Evolutionary conservation across 1,140 invertebrate species (phyloP).

Genomic region (Homarus americanus): DNA sequence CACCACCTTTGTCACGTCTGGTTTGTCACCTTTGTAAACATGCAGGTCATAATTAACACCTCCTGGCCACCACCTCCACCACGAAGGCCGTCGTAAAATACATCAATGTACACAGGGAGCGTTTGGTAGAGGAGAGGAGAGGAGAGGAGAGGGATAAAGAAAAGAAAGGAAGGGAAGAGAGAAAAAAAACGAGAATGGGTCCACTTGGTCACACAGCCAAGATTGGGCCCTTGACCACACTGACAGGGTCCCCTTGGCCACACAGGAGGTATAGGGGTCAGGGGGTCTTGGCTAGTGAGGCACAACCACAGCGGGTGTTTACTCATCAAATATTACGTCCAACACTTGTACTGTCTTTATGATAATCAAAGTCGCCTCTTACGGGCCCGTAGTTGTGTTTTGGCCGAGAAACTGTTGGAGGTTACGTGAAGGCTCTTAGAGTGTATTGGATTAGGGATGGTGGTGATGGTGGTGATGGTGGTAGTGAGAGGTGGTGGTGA

Average conservation of each 20-base stretch:
- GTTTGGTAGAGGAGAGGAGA: background rate
- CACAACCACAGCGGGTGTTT: constrained; percentile 42
- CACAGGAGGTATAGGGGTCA: background rate
- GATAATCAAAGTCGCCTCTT: constrained; percentile 56
- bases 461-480: background rate
- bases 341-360: constrained; percentile 62
- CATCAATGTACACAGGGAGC: background rate
- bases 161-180: background rate
- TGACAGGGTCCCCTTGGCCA: background rate
- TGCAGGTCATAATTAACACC: background rate
- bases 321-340: constrained; percentile 54
- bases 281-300: constrained; percentile 1
- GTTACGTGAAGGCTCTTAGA: constrained; percentile 2
- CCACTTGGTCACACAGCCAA: background rate
- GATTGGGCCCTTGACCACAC: background rate
- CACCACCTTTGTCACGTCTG: too few species aligned
- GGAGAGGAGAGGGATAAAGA: background rate
- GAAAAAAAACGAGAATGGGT: background rate
- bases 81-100: background rate
- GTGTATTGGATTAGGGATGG: background rate
- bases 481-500: background rate
- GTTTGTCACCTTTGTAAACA: too few species aligned
- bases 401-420: constrained; percentile 29
- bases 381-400: constrained; percentile 23
- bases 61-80: background rate